Conservation (phyloP, 2,113 vertebrate species). For the Phoenicopterus ruber region DNA sequence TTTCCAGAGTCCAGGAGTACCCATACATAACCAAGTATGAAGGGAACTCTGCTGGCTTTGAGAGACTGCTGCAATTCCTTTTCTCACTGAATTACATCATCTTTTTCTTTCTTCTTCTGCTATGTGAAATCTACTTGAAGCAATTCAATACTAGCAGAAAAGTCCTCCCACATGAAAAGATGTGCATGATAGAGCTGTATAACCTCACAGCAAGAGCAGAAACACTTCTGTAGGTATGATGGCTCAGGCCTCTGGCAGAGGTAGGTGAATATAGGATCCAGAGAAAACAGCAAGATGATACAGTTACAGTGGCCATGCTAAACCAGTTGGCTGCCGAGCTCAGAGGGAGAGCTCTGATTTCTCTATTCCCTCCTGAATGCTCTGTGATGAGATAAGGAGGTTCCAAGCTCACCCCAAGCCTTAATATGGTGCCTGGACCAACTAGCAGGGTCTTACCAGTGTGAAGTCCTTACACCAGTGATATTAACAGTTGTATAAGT, state of each 20-base stretch:
- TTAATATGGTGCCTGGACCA: not conserved
- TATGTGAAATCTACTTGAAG: not conserved
- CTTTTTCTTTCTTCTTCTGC: not conserved
- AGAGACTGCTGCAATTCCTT: not conserved
- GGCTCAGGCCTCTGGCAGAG: not conserved
- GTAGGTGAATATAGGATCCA: not conserved
- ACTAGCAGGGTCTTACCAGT: not conserved
- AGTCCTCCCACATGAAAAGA: not conserved
- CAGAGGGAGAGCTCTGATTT: not conserved
- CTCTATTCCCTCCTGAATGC: not conserved
- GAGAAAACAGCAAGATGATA: not conserved
- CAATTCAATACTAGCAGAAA: not conserved
- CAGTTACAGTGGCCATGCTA: not conserved
- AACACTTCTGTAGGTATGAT: not conserved
- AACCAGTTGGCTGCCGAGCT: not conserved
- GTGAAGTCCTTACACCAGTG: not conserved
- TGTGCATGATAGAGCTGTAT: not conserved
- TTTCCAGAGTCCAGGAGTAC: not conserved
- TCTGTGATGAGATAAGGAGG: not conserved
- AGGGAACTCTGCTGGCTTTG: not conserved
- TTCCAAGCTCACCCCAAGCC: not conserved
- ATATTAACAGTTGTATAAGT: not conserved
- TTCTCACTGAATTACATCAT: not conserved
- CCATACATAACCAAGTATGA: not conserved
- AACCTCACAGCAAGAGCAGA: not conserved